phyloP scores from a whole-genome alignment of 2,888 invertebrate species.

The Tenthredo scrophulariae region DNA sequence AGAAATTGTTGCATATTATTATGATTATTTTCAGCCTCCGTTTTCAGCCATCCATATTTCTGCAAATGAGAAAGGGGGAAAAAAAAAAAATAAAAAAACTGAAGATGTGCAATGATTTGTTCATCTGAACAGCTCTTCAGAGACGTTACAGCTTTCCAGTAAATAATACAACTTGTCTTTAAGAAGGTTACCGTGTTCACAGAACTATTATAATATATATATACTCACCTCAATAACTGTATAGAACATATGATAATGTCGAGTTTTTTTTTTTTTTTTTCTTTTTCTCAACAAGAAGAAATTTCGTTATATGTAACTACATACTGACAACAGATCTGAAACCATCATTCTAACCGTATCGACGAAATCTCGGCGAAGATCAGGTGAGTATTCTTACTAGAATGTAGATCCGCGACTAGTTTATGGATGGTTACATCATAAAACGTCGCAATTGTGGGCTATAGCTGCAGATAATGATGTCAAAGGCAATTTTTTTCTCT shows the following conservation, averaged over 20 bases:
- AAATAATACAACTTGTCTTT: background rate
- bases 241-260: background rate
- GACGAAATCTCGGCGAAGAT: slow-evolving; percentile 32
- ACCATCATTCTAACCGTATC: slow-evolving; percentile 23
- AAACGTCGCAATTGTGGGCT: slow-evolving; percentile 11
- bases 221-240: background rate
- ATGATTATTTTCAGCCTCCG: background rate
- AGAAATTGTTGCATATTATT: background rate
- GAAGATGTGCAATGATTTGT: background rate
- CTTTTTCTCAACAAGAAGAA: background rate
- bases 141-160: background rate
- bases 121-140: background rate
- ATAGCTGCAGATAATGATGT: slow-evolving; percentile 13
- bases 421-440: slow-evolving; percentile 44
- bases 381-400: slow-evolving; percentile 7
- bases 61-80: background rate
- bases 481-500: slow-evolving; percentile 29
- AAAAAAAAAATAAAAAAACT: background rate
- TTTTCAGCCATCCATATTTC: background rate
- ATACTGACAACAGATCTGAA: background rate
- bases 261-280: background rate
- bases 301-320: background rate
- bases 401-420: slow-evolving; percentile 5
- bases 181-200: background rate
- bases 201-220: background rate